Evolutionary conservation across 1,140 invertebrate genomes (phyloP), one percentile per base, ranked within the genome.

Genomic region (Saccostrea cuccullata): DNA sequence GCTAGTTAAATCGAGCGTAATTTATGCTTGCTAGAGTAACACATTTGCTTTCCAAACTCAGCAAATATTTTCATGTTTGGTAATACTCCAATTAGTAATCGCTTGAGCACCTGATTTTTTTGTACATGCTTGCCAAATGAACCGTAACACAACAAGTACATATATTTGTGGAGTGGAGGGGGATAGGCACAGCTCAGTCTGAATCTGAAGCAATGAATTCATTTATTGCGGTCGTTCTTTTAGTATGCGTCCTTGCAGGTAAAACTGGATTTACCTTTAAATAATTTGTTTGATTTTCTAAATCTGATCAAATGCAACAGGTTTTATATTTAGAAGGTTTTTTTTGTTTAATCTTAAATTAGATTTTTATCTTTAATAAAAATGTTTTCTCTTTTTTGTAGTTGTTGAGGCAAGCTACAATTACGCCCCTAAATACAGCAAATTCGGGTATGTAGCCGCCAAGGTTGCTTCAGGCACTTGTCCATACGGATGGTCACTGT

Each of bases 401-500:
- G 70, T 30, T 15, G 70, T 77, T 13, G 30, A 77, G 12, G 70
- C 70, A 23, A 36, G 26, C 70, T 77, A 77, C 30, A 17, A 77
- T 13, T 30, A 77, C 36, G 70, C 70, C 70, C 70, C 70, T 15
- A 11, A 30, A 77, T 77, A 77, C 26, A 77, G 5, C 26, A 30
- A 26, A 13, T 77, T 77, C 15, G 70, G 70, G 11, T 77, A 77
- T 11, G 26, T 36, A 0, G 70, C 70, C 26, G 70, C 70, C 23
- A 77, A 77, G 70, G 4, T 77, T 15, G 47, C 82, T 6, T 23
- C 36, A 2, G 47, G 82, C 2, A 23, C 17, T 17, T 85, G 84
- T 36, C 56, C 84, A 36, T 36, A 23, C 30, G 84, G 84, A 2
- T 85, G 84, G 84, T 9, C n/a, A n/a, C 56, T n/a, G 4, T 85